Evolutionary conservation across 2,113 vertebrate species (phyloP), one percentile per base, ranked within the genome.

Genomic region (Excalfactoria chinensis): DNA sequence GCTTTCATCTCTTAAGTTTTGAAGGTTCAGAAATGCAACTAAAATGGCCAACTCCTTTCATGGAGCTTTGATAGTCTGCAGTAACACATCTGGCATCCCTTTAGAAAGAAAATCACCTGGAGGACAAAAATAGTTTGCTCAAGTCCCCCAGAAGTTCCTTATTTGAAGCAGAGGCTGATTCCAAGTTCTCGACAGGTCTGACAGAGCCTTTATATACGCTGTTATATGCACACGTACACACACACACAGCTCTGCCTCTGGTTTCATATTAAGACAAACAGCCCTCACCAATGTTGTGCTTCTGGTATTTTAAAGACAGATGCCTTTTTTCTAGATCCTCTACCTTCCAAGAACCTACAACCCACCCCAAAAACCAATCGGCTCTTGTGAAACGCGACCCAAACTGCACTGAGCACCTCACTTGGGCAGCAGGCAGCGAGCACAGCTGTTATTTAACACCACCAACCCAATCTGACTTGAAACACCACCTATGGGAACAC

Each of bases 91-190:
- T 93, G 91, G 88, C 86, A 91, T 75, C 41, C 60, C 63, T 71
- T 87, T 70, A 77, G 92, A 96, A 73, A 80, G 69, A 69, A 93
- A 94, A 85, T 56, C 68, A 94, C 68, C 78, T 58, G 67, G 74
- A 95, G 82, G 79, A 96, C 44, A 94, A 88, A 95, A 86, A 67
- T 3, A 80, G 59, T 64, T 91, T 77, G 35, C 5, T 11, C 15
- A 70, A 84, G 55, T 70, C 37, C 17, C 17, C 59, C 41, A 18
- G 0, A 58, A 87, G 83, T 72, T 35, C 59, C 49, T n/a, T 1
- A 67, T 69, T 37, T 75, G 62, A 96, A 86, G 84, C 3, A 20
- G 21, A 67, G 53, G 28, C 74, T 44, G 40, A 41, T 40, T 75
- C 75, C 60, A 86, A 44, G 44, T 55, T 73, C 63, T 69, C 10